phyloP scores from a whole-genome alignment of 2,797 vertebrate species.

The Rhinoraja longicauda region DNA sequence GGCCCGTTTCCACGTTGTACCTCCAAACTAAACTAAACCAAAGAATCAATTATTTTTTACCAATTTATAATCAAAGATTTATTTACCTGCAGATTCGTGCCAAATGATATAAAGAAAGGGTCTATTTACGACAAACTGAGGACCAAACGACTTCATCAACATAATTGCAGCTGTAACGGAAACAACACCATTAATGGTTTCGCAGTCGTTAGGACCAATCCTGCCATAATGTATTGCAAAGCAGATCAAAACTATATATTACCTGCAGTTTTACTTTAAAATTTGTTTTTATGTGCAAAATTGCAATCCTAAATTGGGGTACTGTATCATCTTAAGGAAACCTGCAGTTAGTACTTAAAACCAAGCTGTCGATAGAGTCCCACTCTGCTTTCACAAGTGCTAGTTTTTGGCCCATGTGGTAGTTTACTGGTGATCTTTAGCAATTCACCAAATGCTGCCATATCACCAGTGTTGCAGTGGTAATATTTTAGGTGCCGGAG shows the following conservation, averaged over 20 bases:
- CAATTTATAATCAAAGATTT: neutral
- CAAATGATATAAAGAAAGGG: conserved; percentile 86
- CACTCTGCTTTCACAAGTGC: neutral
- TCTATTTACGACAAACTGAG: conserved; percentile 79
- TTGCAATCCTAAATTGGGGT: no score
- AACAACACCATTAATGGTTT: neutral
- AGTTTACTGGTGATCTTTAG: neutral
- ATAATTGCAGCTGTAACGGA: conserved; percentile 68
- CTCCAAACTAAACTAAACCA: no score
- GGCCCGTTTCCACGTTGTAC: no score
- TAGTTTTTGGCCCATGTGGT: no score
- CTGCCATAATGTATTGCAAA: neutral
- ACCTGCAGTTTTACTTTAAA: neutral
- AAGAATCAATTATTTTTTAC: no score
- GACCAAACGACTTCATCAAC: no score
- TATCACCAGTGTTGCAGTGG: no score
- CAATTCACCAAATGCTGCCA: neutral
- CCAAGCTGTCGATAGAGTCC: neutral
- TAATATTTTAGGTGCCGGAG: no score
- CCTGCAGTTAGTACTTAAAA: neutral
- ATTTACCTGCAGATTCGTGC: conserved; percentile 83
- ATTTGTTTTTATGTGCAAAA: neutral
- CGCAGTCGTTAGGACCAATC: neutral
- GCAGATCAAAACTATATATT: neutral
- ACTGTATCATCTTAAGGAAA: neutral